These are phyloP conservation scores for Manduca sexta DNA, from an alignment of 1,140 invertebrate genomes.

Conservation along the genomic window DNA sequence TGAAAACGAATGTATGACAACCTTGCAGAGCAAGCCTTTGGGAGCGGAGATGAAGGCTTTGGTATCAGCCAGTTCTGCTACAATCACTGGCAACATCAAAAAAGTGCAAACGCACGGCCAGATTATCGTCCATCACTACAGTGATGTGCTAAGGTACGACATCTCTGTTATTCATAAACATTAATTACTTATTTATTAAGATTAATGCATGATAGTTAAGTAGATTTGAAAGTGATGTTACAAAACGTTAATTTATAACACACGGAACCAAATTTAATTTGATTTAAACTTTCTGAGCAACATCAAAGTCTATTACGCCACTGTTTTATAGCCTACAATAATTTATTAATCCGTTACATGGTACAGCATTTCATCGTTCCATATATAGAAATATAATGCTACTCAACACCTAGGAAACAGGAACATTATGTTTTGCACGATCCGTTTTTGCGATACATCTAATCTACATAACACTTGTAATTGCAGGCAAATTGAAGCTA, in stretches of 20 bases:
- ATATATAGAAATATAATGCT: neutral
- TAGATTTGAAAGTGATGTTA: too few species aligned
- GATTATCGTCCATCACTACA: constrained; percentile 70
- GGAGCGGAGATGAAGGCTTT: constrained; percentile 72
- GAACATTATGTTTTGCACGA: neutral
- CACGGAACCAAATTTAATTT: too few species aligned
- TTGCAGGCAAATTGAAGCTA: constrained; percentile 59
- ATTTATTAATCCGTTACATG: too few species aligned
- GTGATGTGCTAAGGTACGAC: constrained; percentile 65
- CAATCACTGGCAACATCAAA: constrained; percentile 71
- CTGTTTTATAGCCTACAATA: too few species aligned
- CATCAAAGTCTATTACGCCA: too few species aligned
- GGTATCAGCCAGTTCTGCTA: constrained; percentile 65
- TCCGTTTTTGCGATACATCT: neutral
- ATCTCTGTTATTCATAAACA: neutral
- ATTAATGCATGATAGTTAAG: too few species aligned
- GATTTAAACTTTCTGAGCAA: too few species aligned
- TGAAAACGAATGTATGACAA: constrained; percentile 87
- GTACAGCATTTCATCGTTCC: too few species aligned
- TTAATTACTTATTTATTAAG: too few species aligned
- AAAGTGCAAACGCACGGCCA: constrained; percentile 72
- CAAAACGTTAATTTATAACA: too few species aligned
- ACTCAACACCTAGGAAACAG: neutral
- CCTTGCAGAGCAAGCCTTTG: constrained; percentile 85
- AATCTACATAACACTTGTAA: constrained; percentile 1